Base-by-base conservation (phyloP, 2,888 invertebrate genomes). In the Penaeus monodon region DNA sequence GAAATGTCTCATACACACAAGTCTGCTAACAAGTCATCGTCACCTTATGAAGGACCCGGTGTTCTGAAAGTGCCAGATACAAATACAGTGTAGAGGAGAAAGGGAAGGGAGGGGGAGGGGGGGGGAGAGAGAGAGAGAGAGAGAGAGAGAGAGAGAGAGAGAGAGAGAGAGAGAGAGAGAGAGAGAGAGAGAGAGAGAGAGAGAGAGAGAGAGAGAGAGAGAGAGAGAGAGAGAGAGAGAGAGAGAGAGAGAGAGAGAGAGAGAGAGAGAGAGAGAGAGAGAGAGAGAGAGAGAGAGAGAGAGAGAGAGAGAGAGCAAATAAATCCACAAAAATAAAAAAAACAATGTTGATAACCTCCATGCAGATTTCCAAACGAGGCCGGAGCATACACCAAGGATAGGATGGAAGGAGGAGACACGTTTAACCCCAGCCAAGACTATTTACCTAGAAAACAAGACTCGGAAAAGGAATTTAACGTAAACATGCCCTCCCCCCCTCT, bases 401-500 rank as follows among this genome's bases (percentile, higher is more conserved):
- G 76, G 24, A 44, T n/a, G 44, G 76, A 44, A 74, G 76, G 22
- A 44, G 76, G n/a, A 44, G 76, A 49, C 44, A 49, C 49, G 76
- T 76, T 76, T 76, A 49, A 44, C 38, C 81, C 81, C 81, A 73
- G 70, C 70, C 73, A 29, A 57, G 70, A 44, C 73, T 81, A 81
- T 81, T 81, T 81, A 81, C 81, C 81, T 81, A 81, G 81, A 81
- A 81, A 81, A 81, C 81, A 81, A 81, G 81, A 81, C 70, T 63
- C 81, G 70, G 81, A 81, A 81, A 81, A 81, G 81, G 81, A 81
- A 73, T 81, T 81, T 81, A 81, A 81, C 81, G 81, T 81, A 81
- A 81, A 81, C 81, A 81, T 81, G 33, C 57, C 70, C 68, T 44
- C 68, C 68, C 44, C 44, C 70, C n/a, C 80, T 20, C 74, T 44